Evolutionary conservation across 2,113 vertebrate genomes (phyloP).

Genomic region (Lethenteron reissneri): DNA sequence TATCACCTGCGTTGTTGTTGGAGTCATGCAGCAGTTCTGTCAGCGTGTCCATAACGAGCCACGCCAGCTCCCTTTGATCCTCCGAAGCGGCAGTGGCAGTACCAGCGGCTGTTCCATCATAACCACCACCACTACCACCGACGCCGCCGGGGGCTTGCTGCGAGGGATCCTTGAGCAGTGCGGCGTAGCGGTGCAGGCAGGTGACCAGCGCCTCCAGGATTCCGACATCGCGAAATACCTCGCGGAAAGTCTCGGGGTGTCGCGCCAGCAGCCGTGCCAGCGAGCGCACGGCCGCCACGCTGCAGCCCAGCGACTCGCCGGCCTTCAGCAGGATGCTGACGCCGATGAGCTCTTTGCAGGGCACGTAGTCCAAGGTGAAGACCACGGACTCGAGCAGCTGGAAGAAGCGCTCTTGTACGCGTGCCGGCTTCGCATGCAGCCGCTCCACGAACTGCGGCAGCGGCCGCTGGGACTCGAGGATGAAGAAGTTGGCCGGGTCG

Average conservation of each 20-base stretch:
- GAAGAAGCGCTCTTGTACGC: constrained; percentile 81
- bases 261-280: constrained; percentile 59
- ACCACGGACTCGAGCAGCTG: constrained; percentile 89
- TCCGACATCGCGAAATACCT: constrained; percentile 88
- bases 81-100: constrained; percentile 21
- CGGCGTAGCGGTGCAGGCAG: constrained; percentile 92
- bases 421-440: constrained; percentile 47
- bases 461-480: constrained; percentile 80
- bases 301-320: constrained; percentile 61
- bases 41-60: constrained; percentile 87
- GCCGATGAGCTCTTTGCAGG: constrained; percentile 93
- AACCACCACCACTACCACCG: neutral
- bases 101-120: neutral
- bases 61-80: constrained; percentile 81
- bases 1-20: constrained; percentile 62
- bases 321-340: constrained; percentile 88
- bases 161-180: constrained; percentile 74
- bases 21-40: constrained; percentile 78
- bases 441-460: constrained; percentile 82
- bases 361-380: constrained; percentile 89
- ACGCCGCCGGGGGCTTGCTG: constrained; percentile 17
- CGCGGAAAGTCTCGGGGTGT: constrained; percentile 78
- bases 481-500: constrained; percentile 85
- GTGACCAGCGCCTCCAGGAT: constrained; percentile 91
- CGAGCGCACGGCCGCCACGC: constrained; percentile 54